Conservation (phyloP, 2,113 vertebrate genomes). For the Argyrosomus japonicus region DNA sequence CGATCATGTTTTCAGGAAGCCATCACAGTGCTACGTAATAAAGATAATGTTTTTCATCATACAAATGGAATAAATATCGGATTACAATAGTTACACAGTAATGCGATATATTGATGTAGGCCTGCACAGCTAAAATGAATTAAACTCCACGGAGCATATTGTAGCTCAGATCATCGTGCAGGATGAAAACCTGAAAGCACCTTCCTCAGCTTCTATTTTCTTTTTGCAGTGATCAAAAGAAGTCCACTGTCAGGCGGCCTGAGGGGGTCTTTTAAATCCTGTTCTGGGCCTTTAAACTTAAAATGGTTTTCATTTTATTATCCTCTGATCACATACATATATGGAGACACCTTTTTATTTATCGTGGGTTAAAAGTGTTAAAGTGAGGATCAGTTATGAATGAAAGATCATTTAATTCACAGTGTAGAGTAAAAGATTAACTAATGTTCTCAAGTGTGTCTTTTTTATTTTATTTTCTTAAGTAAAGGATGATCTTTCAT, state of each 20-base stretch:
- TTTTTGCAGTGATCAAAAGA: constrained; percentile 3
- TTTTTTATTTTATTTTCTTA: background rate
- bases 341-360: background rate
- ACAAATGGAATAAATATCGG: background rate
- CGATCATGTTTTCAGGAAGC: constrained; percentile 6
- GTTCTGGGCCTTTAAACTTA: background rate
- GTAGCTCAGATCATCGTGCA: background rate
- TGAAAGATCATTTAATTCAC: background rate
- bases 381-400: background rate
- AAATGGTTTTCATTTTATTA: background rate
- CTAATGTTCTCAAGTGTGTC: background rate
- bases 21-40: background rate
- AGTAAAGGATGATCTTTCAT: background rate
- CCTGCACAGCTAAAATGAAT: background rate
- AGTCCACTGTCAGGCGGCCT: background rate
- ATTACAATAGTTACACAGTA: background rate
- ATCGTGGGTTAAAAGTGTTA: background rate
- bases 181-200: background rate
- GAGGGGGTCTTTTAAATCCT: constrained; percentile 4
- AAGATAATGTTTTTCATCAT: background rate
- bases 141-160: background rate
- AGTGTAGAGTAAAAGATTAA: background rate
- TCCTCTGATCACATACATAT: constrained; percentile 10
- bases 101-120: background rate
- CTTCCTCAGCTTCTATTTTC: background rate